Evolutionary conservation across 2,113 vertebrate genomes (phyloP).

Genomic region (Psittacus erithacus): DNA sequence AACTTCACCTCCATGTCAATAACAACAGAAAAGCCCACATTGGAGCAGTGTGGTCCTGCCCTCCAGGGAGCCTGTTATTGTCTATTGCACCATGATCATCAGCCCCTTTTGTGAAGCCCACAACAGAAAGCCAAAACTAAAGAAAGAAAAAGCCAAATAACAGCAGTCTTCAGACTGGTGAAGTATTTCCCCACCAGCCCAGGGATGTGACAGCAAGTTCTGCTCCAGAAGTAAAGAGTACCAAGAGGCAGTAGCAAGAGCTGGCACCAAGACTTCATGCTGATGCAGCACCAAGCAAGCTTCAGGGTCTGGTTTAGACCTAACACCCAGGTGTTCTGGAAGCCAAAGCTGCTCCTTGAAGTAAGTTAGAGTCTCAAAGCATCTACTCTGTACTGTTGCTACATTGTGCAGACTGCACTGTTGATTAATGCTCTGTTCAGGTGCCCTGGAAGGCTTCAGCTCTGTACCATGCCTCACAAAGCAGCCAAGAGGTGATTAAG

Average conservation of each 20-base stretch:
- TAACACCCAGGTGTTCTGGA: rapidly evolving
- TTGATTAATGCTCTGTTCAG: not conserved
- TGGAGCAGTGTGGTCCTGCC: not conserved
- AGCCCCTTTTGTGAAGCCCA: not conserved
- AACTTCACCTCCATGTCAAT: not conserved
- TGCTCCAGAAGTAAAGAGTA: rapidly evolving
- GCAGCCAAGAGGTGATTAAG: not conserved
- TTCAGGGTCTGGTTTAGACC: not conserved
- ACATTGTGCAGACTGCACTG: not conserved
- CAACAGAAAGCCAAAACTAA: not conserved
- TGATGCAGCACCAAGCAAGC: not conserved
- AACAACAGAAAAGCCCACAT: not conserved
- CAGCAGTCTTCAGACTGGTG: not conserved
- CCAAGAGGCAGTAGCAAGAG: not conserved
- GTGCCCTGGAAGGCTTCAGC: not conserved
- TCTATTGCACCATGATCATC: not conserved
- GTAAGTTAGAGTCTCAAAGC: not conserved
- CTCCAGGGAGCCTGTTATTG: not conserved
- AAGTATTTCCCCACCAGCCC: not conserved
- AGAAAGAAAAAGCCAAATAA: not conserved
- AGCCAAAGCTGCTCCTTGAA: not conserved
- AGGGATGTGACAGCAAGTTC: not conserved
- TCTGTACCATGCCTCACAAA: not conserved
- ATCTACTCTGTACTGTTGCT: not conserved
- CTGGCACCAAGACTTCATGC: not conserved